These are phyloP conservation scores for Adelges cooleyi DNA, from an alignment of 1,140 invertebrate species.

Conservation along the genomic window DNA sequence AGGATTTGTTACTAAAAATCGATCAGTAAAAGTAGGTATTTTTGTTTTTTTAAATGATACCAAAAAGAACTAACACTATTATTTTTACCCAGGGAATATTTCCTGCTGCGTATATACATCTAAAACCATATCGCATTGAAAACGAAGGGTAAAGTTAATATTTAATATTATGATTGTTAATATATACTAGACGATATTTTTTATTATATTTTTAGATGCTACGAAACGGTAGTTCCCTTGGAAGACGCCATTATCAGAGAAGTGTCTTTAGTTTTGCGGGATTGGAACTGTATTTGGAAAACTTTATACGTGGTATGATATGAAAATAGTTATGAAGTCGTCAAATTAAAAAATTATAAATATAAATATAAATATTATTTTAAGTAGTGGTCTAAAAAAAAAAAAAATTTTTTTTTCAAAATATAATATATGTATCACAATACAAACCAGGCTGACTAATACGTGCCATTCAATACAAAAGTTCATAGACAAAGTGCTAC, in stretches of 20 bases:
- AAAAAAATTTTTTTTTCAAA: neutral
- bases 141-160: constrained; percentile 9
- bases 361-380: neutral
- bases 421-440: neutral
- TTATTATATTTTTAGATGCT: constrained; percentile 39
- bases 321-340: too few relatives aligned
- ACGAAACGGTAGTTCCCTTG: constrained; percentile 55
- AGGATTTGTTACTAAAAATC: constrained; percentile 69
- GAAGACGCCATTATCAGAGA: constrained; percentile 82
- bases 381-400: too few relatives aligned
- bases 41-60: neutral
- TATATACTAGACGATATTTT: neutral
- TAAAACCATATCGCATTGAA: constrained; percentile 21
- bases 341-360: neutral
- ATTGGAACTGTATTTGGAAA: constrained; percentile 90
- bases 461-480: too few relatives aligned
- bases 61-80: too few relatives aligned
- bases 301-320: constrained; percentile 70
- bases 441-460: too few relatives aligned
- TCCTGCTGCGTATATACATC: constrained; percentile 17
- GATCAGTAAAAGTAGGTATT: constrained; percentile 50
- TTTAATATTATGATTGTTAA: too few relatives aligned
- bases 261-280: constrained; percentile 77
- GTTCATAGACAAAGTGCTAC: too few relatives aligned
- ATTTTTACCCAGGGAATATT: constrained; percentile 13